Percentiles rank a stretch among this genome's conserved stretches.
These are phyloP conservation scores for Monoplex corrugatus DNA, from an alignment of 2,888 invertebrate genomes.

Conservation along the genomic window DNA sequence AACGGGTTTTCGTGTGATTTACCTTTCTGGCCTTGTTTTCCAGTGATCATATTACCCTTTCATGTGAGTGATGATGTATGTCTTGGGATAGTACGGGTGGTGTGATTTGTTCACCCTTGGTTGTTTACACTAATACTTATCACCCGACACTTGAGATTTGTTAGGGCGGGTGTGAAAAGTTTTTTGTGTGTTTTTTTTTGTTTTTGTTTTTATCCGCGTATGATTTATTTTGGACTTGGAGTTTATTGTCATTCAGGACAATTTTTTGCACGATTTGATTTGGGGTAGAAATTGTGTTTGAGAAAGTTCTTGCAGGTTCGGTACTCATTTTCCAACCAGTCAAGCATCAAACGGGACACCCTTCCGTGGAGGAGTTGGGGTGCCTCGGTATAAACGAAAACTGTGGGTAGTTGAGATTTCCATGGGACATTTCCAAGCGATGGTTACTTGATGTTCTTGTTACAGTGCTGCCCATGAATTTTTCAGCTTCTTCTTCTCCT, in stretches of 20 bases:
- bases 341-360: neutral
- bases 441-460: neutral
- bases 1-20: neutral
- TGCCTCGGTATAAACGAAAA: neutral
- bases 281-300: neutral
- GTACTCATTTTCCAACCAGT: neutral
- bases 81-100: neutral
- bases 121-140: neutral
- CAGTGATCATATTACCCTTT: slow-evolving; percentile 7
- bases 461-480: slow-evolving; percentile 11
- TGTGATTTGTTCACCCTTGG: neutral
- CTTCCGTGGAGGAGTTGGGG: neutral
- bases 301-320: neutral
- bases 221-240: neutral
- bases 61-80: neutral
- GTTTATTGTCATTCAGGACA: neutral
- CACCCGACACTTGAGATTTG: neutral
- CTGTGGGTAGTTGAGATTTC: neutral
- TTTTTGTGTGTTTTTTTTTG: too few species aligned
- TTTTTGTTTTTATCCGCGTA: neutral
- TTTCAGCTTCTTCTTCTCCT: neutral
- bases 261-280: neutral
- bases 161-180: neutral
- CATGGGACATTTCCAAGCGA: neutral
- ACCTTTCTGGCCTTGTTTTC: neutral